Evolutionary conservation across 2,888 invertebrate species (phyloP).

Genomic region (Athalia rosae): DNA sequence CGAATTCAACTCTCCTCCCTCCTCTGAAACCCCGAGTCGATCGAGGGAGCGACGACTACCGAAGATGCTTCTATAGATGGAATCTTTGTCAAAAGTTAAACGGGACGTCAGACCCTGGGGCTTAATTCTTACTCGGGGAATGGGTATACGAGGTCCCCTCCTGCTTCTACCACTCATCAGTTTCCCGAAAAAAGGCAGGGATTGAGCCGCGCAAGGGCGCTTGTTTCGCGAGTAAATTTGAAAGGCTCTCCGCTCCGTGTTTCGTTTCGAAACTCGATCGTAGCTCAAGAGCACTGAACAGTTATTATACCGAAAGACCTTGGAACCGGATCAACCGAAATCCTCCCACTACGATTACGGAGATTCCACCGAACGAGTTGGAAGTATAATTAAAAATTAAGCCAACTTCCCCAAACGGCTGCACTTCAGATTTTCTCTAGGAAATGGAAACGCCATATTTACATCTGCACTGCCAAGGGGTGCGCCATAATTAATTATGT

Average conservation of each 20-base stretch:
- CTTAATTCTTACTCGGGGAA: conserved; percentile 3
- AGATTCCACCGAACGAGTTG: background rate
- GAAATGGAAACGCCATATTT: background rate
- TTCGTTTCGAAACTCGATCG: background rate
- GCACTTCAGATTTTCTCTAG: background rate
- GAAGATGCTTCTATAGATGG: background rate
- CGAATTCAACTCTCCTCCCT: conserved; percentile 29
- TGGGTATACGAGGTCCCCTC: no score
- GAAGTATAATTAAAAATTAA: conserved; percentile 17
- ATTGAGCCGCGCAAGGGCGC: background rate
- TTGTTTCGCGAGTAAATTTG: conserved; percentile 2
- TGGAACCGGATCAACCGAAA: conserved; percentile 19
- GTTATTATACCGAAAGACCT: conserved; percentile 11
- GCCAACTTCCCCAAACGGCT: background rate
- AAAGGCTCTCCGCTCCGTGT: background rate
- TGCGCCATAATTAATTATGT: no score
- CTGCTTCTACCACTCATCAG: no score
- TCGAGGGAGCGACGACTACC: conserved; percentile 11
- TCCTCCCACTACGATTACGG: background rate
- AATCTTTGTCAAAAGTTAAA: conserved; percentile 12
- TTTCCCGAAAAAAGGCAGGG: conserved; percentile 13
- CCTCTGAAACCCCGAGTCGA: conserved; percentile 20
- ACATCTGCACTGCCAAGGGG: background rate
- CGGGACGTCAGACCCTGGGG: conserved; percentile 12
- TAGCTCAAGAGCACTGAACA: background rate